Evolutionary conservation across 2,113 vertebrate genomes (phyloP).

Genomic region (Tupaia tana): DNA sequence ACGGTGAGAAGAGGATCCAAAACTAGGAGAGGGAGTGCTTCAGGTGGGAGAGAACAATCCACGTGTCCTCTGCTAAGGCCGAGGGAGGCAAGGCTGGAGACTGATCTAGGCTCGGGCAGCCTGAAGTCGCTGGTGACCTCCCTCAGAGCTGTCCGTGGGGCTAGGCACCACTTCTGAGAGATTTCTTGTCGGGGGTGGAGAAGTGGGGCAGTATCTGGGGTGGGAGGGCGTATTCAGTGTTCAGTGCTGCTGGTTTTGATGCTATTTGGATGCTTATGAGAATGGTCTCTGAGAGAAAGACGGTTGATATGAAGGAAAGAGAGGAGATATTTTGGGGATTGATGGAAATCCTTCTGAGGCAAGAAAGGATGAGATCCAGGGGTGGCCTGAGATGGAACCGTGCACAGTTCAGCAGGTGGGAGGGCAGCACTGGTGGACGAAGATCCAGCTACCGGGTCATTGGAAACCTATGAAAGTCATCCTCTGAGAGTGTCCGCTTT

Average conservation of each 20-base stretch:
- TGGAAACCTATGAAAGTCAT: not conserved
- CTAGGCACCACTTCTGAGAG: not conserved
- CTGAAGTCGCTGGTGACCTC: fast-evolving
- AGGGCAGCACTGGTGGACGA: not conserved
- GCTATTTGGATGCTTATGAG: not conserved
- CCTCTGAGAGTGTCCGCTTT: not conserved
- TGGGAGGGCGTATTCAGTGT: not conserved
- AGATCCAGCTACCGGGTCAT: not conserved
- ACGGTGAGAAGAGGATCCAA: not conserved
- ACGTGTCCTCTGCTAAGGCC: not conserved
- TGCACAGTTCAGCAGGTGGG: not conserved
- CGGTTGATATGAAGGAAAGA: not conserved
- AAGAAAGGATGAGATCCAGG: not conserved
- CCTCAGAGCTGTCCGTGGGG: not conserved
- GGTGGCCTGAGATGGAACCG: no score
- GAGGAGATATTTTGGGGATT: not conserved
- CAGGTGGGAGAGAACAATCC: not conserved
- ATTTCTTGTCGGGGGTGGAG: not conserved
- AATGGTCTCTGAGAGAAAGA: not conserved
- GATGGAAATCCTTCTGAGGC: not conserved
- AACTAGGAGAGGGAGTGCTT: not conserved
- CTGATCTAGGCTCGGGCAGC: no score
- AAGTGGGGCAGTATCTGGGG: not conserved
- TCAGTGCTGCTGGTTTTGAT: not conserved
- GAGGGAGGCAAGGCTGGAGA: not conserved